These are phyloP conservation scores for Pitangus sulphuratus DNA, from an alignment of 2,797 vertebrate species.

Conservation along the genomic window DNA sequence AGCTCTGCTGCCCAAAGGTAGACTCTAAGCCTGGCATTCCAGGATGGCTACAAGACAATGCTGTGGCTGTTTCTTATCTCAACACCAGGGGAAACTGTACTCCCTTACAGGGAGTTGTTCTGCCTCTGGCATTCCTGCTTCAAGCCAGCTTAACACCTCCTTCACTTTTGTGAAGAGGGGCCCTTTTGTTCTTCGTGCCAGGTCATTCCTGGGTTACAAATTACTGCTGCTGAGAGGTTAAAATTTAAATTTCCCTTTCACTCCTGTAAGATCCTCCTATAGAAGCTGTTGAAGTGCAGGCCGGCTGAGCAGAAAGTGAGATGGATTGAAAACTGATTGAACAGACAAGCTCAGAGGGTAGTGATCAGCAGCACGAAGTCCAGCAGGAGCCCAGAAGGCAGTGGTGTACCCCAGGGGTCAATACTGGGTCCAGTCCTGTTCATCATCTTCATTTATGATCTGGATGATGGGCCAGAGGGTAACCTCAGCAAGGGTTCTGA, in stretches of 20 bases:
- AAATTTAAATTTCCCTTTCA: background rate
- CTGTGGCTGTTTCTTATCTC: background rate
- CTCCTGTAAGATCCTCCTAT: background rate
- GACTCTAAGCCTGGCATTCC: background rate
- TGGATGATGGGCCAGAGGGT: background rate
- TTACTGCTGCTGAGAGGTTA: background rate
- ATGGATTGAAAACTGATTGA: background rate
- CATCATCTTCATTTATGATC: background rate
- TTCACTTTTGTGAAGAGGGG: background rate
- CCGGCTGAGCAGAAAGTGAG: background rate
- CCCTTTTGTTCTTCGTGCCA: background rate
- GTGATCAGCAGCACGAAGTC: background rate
- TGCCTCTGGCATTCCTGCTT: background rate
- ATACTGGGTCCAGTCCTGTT: background rate
- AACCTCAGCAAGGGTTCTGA: background rate
- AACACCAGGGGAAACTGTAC: background rate
- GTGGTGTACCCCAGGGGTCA: fast-evolving
- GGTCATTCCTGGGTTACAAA: background rate
- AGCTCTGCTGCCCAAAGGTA: background rate
- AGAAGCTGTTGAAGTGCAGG: background rate
- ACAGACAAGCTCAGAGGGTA: background rate
- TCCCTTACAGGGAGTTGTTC: background rate
- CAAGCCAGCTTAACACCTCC: background rate
- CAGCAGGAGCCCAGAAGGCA: background rate
- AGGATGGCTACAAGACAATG: background rate